phyloP scores from a whole-genome alignment of 1,140 invertebrate genomes.

The Bombus polaris region DNA sequence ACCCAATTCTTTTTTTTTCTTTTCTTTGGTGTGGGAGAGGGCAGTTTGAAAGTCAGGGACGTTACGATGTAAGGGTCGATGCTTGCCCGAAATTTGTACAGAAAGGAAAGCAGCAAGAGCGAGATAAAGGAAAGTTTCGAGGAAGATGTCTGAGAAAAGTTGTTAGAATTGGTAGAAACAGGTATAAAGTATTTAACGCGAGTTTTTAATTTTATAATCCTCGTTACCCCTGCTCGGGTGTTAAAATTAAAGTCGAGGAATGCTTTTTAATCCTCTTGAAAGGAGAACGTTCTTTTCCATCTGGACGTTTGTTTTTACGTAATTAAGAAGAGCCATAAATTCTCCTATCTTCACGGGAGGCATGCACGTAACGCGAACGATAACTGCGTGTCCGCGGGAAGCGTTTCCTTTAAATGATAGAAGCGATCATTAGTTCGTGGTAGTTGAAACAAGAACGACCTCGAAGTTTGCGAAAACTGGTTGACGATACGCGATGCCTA shows the following conservation, averaged over 20 bases:
- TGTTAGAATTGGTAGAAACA: too few relatives aligned
- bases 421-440: background rate
- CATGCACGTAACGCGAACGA: conserved; percentile 16
- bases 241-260: too few relatives aligned
- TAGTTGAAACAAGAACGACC: background rate
- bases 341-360: background rate
- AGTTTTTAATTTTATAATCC: too few relatives aligned
- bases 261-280: background rate
- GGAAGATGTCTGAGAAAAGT: too few relatives aligned
- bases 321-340: conserved; percentile 46
- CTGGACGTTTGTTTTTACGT: conserved; percentile 3
- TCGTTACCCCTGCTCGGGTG: too few relatives aligned
- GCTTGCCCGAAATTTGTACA: background rate
- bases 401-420: background rate
- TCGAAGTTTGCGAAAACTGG: background rate
- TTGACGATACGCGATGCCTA: background rate
- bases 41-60: background rate
- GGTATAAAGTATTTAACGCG: background rate
- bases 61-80: background rate
- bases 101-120: background rate
- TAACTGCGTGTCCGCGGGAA: conserved; percentile 5
- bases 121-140: too few relatives aligned
- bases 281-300: too few relatives aligned
- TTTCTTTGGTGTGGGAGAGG: background rate
- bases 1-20: too few relatives aligned